These are phyloP conservation scores for Bambusicola thoracicus DNA, from an alignment of 2,113 vertebrate species.

Conservation along the genomic window DNA sequence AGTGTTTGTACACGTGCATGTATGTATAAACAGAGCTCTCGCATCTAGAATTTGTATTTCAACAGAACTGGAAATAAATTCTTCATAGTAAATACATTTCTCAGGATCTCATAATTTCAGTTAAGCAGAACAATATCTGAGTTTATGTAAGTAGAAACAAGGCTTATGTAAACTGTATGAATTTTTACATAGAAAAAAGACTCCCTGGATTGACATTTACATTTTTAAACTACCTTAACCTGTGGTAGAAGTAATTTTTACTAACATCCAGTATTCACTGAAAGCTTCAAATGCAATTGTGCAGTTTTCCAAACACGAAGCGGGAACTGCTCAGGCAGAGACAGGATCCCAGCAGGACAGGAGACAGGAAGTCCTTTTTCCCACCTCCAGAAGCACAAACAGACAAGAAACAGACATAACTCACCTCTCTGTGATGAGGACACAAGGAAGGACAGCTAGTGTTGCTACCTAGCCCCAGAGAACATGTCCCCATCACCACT, in stretches of 20 bases:
- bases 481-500: neutral
- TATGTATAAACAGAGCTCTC: neutral
- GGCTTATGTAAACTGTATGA: neutral
- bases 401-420: neutral
- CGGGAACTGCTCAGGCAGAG: neutral
- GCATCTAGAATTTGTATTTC: neutral
- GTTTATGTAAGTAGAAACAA: neutral
- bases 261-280: neutral
- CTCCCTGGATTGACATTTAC: neutral
- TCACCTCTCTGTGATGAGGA: neutral
- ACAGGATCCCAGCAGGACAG: neutral
- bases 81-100: neutral
- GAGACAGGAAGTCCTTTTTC: neutral
- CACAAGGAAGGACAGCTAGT: neutral
- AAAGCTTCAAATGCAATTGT: neutral
- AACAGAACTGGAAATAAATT: slow-evolving; percentile 17
- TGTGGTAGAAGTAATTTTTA: neutral
- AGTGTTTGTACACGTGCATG: neutral
- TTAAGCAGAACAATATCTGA: neutral
- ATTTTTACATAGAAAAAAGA: neutral
- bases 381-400: neutral
- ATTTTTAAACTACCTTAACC: neutral
- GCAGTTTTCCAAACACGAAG: neutral
- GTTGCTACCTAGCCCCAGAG: neutral
- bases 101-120: neutral